These are phyloP conservation scores for Cathartes aura DNA, from an alignment of 2,113 vertebrate genomes.

Conservation along the genomic window DNA sequence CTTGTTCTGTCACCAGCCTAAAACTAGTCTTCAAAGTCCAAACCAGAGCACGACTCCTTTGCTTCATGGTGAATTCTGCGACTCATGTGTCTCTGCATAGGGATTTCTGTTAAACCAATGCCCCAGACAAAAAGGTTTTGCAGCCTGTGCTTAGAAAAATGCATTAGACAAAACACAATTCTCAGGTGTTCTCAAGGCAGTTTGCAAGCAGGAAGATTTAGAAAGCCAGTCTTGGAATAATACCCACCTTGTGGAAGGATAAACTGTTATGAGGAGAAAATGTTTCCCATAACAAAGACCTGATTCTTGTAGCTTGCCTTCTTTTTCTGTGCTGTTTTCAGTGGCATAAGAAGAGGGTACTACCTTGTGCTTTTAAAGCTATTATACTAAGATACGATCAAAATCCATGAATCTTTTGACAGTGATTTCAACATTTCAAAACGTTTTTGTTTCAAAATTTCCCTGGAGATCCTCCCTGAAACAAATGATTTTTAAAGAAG, in stretches of 20 bases:
- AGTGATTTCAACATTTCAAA: background rate
- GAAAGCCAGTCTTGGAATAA: background rate
- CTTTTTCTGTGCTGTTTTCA: background rate
- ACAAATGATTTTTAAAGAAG: background rate
- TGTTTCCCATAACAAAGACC: background rate
- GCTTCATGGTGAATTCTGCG: background rate
- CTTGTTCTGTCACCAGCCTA: background rate
- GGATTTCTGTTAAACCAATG: background rate
- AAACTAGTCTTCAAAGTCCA: rapidly evolving
- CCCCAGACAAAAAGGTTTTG: background rate
- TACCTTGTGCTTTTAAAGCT: background rate
- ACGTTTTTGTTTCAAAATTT: background rate
- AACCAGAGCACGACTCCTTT: rapidly evolving
- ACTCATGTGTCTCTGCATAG: rapidly evolving
- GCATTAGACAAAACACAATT: rapidly evolving
- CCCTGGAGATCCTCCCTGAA: background rate
- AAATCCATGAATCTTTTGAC: background rate
- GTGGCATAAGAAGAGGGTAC: background rate
- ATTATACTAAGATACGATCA: too few species aligned
- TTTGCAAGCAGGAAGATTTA: background rate
- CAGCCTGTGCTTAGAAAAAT: background rate
- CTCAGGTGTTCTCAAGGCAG: background rate
- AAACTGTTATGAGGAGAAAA: background rate
- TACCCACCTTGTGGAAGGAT: background rate
- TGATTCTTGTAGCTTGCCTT: background rate